A percentile compares a stretch with the other conserved stretches of the same genome.
These are phyloP conservation scores for Phymorhynchus buccinoides DNA, from an alignment of 1,140 invertebrate genomes.

Conservation along the genomic window DNA sequence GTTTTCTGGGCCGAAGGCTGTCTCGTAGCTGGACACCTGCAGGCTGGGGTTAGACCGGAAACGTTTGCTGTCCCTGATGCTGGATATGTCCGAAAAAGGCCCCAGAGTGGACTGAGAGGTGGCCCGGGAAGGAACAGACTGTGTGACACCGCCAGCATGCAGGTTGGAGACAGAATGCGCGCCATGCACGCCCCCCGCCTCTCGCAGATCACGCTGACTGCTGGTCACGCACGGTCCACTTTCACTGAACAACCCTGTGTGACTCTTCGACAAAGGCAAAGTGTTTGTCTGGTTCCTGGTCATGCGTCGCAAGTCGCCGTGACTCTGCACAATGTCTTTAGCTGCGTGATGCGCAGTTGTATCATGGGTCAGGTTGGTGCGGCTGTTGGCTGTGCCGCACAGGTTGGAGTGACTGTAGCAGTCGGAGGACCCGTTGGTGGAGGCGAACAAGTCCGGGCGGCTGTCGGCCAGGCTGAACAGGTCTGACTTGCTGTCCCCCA, in stretches of 20 bases:
- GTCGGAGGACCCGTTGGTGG: neutral
- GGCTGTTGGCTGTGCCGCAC: neutral
- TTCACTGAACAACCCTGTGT: neutral
- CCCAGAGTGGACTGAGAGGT: neutral
- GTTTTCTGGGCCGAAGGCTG: slow-evolving; percentile 69
- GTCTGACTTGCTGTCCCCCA: slow-evolving; percentile 33
- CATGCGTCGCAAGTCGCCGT: neutral
- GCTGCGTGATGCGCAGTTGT: neutral
- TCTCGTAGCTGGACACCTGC: slow-evolving; percentile 64
- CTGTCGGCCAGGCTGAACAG: slow-evolving; percentile 19
- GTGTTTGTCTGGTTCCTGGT: neutral
- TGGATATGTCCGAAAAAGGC: slow-evolving; percentile 17
- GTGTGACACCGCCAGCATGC: neutral
- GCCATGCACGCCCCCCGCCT: neutral
- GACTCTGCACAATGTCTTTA: neutral
- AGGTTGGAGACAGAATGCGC: neutral
- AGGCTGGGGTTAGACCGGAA: slow-evolving; percentile 47
- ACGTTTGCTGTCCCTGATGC: slow-evolving; percentile 32
- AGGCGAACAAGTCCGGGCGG: slow-evolving; percentile 17
- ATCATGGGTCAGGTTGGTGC: neutral
- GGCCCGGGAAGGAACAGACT: neutral
- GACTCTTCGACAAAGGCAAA: neutral
- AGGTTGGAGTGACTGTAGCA: neutral
- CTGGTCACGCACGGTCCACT: neutral
- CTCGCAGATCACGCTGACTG: neutral